phyloP scores from a whole-genome alignment of 2,113 vertebrate species.

The Candoia aspera region DNA sequence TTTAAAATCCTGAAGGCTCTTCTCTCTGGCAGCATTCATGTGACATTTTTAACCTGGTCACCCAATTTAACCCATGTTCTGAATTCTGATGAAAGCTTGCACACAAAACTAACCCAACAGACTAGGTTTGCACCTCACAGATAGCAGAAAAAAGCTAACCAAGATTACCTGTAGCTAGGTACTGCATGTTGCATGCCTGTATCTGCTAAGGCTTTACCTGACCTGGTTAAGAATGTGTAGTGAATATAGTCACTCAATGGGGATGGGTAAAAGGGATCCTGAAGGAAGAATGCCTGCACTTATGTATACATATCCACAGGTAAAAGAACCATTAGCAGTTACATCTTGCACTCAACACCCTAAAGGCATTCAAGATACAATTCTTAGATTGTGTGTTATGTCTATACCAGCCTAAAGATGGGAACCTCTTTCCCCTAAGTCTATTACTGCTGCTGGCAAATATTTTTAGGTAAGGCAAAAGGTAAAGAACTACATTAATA shows the following conservation, averaged over 20 bases:
- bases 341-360: not conserved
- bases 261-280: not conserved
- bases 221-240: not conserved
- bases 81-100: no score
- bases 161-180: no score
- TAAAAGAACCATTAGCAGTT: not conserved
- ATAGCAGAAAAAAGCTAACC: no score
- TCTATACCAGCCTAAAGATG: not conserved
- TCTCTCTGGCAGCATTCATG: no score
- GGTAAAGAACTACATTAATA: not conserved
- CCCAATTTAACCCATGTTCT: no score
- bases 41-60: no score
- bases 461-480: not conserved
- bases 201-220: not conserved
- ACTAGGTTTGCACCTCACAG: no score
- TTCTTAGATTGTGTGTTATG: not conserved
- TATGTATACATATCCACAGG: no score
- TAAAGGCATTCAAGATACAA: not conserved
- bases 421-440: not conserved
- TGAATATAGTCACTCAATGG: no score
- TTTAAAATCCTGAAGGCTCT: no score
- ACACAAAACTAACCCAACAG: no score
- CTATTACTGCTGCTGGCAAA: not conserved
- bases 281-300: no score
- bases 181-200: not conserved